These are phyloP conservation scores for Scartelaos histophorus DNA, from an alignment of 2,113 vertebrate species.

Conservation along the genomic window DNA sequence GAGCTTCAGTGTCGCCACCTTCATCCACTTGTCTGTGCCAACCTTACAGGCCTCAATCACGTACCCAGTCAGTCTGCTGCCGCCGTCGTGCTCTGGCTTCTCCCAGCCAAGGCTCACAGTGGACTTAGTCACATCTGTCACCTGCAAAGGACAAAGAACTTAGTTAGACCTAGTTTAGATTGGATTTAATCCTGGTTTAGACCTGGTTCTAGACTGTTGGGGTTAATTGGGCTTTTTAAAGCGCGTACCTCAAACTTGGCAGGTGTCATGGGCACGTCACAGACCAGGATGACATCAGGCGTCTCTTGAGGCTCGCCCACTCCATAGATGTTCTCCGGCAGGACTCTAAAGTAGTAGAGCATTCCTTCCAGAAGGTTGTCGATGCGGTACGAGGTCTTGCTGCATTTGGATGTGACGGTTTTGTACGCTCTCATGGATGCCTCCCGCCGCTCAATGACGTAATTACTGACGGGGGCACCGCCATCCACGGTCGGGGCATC, in stretches of 20 bases:
- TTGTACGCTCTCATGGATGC: conserved; percentile 98
- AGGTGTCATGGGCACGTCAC: conserved; percentile 90
- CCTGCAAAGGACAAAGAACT: conserved; percentile 16
- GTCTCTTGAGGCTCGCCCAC: conserved; percentile 92
- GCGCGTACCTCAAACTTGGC: conserved; percentile 80
- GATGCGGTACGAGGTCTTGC: conserved; percentile 91
- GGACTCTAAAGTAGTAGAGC: conserved; percentile 95
- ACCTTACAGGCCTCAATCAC: conserved; percentile 93
- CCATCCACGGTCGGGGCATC: conserved; percentile 92
- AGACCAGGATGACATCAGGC: conserved; percentile 86
- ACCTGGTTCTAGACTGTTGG: not conserved
- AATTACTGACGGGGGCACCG: conserved; percentile 94
- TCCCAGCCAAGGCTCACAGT: conserved; percentile 94
- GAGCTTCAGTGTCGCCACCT: conserved; percentile 89
- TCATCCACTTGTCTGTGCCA: conserved; percentile 96
- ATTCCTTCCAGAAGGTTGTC: conserved; percentile 89
- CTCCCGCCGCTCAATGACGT: conserved; percentile 94
- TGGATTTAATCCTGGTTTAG: not conserved
- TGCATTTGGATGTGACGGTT: conserved; percentile 93
- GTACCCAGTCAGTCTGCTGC: conserved; percentile 91
- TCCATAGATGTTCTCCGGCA: conserved; percentile 97
- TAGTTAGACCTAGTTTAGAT: not conserved
- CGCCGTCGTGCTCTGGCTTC: conserved; percentile 95
- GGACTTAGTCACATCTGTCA: conserved; percentile 90
- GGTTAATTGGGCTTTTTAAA: not conserved